Evolutionary conservation across 2,888 invertebrate genomes (phyloP), one percentile per base, ranked within the genome.

Genomic region (Phlogophora meticulosa): DNA sequence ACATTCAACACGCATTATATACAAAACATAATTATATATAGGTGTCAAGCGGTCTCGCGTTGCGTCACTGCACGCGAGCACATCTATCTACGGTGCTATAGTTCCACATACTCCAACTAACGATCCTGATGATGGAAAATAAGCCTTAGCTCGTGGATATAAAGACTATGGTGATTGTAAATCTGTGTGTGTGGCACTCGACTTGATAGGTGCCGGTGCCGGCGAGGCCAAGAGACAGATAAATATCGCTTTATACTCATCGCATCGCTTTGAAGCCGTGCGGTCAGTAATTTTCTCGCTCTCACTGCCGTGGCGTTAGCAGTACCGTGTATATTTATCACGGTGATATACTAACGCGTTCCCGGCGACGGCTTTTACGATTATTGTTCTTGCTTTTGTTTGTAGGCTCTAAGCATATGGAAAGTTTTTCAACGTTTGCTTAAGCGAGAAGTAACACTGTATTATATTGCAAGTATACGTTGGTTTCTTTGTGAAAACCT

Each of bases 241-340:
- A 92, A 90, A 91, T 92, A 91, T 90, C 92, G 87, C 83, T 87
- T 85, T 85, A 88, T 87, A 89, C 89, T 88, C 88, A 86, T 88
- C 90, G 87, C 88, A 80, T 67, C 78, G 87, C 89, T 90, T 91
- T 89, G 89, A 90, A 88, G 89, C 86, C 82, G 83, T 75, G 88
- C 87, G 87, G 86, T 86, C 85, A 86, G 88, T 89, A 89, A 87
- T 88, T 88, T 86, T 86, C 87, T 84, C 84, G 81, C 85, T 81
- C 83, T 81, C 79, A 74, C 77, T 78, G 73, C 70, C 53, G 56
- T 55, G 66, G 85, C 78, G 80, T 79, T 82, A 72, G 80, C 77
- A 80, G 68, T 72, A 78, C 66, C 72, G 72, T 71, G 79, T 83
- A 76, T 78, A 83, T 82, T 83, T 82, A 82, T 82, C 82, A 79